These are phyloP conservation scores for Drosophila borborema DNA, from an alignment of 2,888 invertebrate species.

Conservation along the genomic window DNA sequence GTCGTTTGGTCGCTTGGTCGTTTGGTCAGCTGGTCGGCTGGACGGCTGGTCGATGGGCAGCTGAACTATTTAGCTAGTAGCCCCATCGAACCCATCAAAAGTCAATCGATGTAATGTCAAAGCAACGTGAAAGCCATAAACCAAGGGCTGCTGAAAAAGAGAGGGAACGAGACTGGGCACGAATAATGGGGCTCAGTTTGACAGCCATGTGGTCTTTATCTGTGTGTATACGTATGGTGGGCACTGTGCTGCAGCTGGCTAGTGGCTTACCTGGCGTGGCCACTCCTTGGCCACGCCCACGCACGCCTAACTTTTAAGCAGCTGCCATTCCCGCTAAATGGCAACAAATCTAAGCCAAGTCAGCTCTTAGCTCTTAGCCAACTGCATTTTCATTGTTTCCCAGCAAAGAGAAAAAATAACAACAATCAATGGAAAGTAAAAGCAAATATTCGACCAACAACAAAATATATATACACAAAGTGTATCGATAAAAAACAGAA, in stretches of 20 bases:
- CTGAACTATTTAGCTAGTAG: conserved; percentile 11
- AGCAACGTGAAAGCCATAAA: conserved; percentile 43
- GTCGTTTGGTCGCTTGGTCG: conserved; percentile 8
- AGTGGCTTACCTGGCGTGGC: conserved; percentile 33
- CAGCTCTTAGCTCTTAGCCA: conserved; percentile 25
- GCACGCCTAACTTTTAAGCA: conserved; percentile 42
- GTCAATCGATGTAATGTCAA: conserved; percentile 71
- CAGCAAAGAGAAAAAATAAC: neutral
- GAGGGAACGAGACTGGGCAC: neutral
- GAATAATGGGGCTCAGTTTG: conserved; percentile 41
- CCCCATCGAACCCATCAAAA: conserved; percentile 43
- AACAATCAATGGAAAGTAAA: conserved; percentile 23
- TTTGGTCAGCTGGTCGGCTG: conserved; percentile 10
- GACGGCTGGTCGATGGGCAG: conserved; percentile 2
- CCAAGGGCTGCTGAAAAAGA: conserved; percentile 1
- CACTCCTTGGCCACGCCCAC: conserved; percentile 55
- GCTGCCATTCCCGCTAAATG: conserved; percentile 46
- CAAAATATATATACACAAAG: neutral
- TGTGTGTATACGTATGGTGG: conserved; percentile 6
- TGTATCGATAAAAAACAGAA: conserved; percentile 5
- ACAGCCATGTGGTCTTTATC: conserved; percentile 27
- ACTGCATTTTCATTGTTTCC: conserved; percentile 39
- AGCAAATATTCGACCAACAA: conserved; percentile 33
- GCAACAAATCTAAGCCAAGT: conserved; percentile 48
- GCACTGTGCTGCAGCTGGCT: conserved; percentile 15